Base-by-base conservation (phyloP, 2,113 vertebrate species). In the Callospermophilus lateralis region DNA sequence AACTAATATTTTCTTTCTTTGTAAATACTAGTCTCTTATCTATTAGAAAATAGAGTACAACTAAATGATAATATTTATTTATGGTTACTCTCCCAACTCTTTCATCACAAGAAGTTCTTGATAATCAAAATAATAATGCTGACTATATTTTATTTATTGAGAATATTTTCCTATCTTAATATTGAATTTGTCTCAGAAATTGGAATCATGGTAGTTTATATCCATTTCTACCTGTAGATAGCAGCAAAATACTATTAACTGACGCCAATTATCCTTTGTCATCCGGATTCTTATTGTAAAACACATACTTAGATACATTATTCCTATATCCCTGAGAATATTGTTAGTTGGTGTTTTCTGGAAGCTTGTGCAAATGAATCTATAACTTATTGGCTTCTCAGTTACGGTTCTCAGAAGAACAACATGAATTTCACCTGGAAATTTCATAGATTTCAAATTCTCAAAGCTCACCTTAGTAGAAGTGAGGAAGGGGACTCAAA, bases 161-260 rank as follows among this genome's bases (percentile, higher is more conserved):
- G 37, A 3, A 78, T 1, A 24, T 73, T 96, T 86, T 78, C 22
- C 2, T 65, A 70, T 7, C 3, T 81, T 32, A 83, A 58, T 53
- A 53, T 68, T 76, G 53, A 65, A 20, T 65, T 95, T 85, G 4
- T 85, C 48, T 89, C 30, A 92, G 89, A 88, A 5, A 70, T 16
- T 86, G 12, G 39, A 86, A 42, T 85, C 20, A 61, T 84, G 67
- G 58, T 76, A 84, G 32, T 32, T 87, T 94, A 90, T 95, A 94
- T 90, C n/a, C 28, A 96, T 65, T 96, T 92, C 90, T 79, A 84
- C 94, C 96, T 96, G 90, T 39, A 96, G 80, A 93, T 97, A 96
- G 90, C 55, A 97, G 90, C 94, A 97, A 94, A 97, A 97, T 97
- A 65, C 88, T 89, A 45, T 83, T 89, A 95, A 96, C 28, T 58